phyloP scores from a whole-genome alignment of 2,888 invertebrate genomes.

The Ormyrus labotus region DNA sequence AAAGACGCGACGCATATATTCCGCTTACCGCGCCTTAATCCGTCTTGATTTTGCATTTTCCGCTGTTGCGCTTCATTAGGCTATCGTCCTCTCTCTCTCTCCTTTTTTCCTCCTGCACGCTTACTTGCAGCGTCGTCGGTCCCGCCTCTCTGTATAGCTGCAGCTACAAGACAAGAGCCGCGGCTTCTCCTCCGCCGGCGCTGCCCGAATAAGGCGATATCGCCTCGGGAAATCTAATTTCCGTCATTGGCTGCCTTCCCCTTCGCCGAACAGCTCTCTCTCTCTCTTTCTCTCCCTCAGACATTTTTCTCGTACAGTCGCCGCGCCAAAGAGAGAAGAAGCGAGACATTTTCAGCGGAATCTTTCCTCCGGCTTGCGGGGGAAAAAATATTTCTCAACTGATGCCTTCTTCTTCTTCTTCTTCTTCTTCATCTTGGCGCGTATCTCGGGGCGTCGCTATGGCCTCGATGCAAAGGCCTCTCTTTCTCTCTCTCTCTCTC shows the following conservation, averaged over 20 bases:
- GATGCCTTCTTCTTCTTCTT: not conserved
- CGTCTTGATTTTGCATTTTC: no score
- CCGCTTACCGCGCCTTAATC: no score
- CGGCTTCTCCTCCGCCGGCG: no score
- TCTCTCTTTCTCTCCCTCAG: not conserved
- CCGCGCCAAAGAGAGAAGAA: not conserved
- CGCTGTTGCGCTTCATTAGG: no score
- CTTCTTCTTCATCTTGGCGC: no score
- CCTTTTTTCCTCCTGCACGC: not conserved
- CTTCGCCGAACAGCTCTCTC: not conserved
- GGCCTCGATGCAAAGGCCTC: not conserved
- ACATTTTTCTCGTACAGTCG: no score
- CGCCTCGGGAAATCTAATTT: slow-evolving; percentile 51
- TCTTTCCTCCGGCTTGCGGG: not conserved
- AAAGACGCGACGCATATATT: no score
- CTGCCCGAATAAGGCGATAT: slow-evolving; percentile 12
- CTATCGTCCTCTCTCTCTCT: not conserved
- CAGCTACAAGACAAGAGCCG: not conserved
- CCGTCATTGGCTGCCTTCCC: slow-evolving; percentile 28
- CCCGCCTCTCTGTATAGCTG: no score
- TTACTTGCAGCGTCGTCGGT: no score
- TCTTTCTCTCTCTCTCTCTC: not conserved
- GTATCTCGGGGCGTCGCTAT: not conserved
- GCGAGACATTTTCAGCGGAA: not conserved
- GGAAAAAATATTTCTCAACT: slow-evolving; percentile 4